These are phyloP conservation scores for Pseudonaja textilis DNA, from an alignment of 2,113 vertebrate genomes.

Conservation along the genomic window DNA sequence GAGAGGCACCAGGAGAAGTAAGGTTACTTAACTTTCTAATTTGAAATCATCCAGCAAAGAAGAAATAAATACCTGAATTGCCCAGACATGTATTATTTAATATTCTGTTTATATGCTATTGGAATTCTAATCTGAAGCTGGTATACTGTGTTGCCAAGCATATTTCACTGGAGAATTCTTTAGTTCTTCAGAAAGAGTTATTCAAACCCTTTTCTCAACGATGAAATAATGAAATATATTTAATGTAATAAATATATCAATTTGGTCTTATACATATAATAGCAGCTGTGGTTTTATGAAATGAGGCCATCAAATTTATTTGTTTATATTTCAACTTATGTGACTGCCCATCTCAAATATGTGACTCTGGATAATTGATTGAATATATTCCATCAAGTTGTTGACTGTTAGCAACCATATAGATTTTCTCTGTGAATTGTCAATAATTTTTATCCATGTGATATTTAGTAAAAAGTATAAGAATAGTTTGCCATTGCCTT, in stretches of 20 bases:
- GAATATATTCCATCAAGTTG: not conserved
- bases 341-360: not conserved
- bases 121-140: not conserved
- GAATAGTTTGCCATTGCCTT: not conserved
- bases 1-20: not conserved
- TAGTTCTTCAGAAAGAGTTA: not conserved
- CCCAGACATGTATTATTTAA: not conserved
- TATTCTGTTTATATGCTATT: not conserved
- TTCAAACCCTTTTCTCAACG: too few relatives aligned
- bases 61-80: not conserved
- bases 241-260: not conserved
- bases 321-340: not conserved
- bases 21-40: not conserved
- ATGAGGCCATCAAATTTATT: too few relatives aligned
- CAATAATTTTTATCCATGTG: not conserved
- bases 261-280: not conserved
- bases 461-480: not conserved
- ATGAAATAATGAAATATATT: not conserved
- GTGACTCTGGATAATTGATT: not conserved
- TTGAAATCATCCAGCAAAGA: not conserved
- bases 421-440: not conserved
- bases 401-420: not conserved
- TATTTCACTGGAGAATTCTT: not conserved
- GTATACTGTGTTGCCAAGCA: not conserved
- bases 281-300: not conserved